Evolutionary conservation across 2,888 invertebrate genomes (phyloP), one percentile per base, ranked within the genome.

Genomic region (Acronicta leporina): DNA sequence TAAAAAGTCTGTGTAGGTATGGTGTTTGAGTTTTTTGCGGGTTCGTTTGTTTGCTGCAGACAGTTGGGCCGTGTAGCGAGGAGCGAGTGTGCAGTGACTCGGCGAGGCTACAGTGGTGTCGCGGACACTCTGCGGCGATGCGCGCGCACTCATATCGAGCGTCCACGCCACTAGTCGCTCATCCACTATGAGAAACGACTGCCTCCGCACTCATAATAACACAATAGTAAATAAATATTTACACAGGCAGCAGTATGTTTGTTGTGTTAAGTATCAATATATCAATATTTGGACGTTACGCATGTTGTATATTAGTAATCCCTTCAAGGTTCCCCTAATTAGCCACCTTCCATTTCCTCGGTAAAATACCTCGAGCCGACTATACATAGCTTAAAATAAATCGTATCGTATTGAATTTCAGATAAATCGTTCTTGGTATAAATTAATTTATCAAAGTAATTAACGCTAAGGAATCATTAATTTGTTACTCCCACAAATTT

Each of bases 61-160:
- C 44, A 62, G 57, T 51, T 42, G 30, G 50, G n/a, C 30, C 6
- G 58, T 61, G 59, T 48, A 57, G 47, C 51, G 42, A 15, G 47
- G 38, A 55, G 47, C 51, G 42, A 20, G 52, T 40, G 50, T 47
- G 52, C 38, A n/a, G 48, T 45, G 38, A 38, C 38, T 38, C n/a
- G 38, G 38, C 38, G 63, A 57, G 61, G 65, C 62, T 41, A 68
- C 27, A 68, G 68, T 57, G 67, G 57, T 66, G 67, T 59, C 47
- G 67, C 55, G 65, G 68, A 70, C 54, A 76, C 71, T 70, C 68
- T 81, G 83, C 78, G 80, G 81, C 66, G 78, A 68, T 90, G 91
- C 90, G 91, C 91, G 91, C 91, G 91, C 91, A 89, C 70, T 68
- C 75, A 65, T 91, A 91, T 91, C 87, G 91, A 90, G 82, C 89